These are phyloP conservation scores for Eudasyphora cyanicolor DNA, from an alignment of 2,888 invertebrate species.

Conservation along the genomic window DNA sequence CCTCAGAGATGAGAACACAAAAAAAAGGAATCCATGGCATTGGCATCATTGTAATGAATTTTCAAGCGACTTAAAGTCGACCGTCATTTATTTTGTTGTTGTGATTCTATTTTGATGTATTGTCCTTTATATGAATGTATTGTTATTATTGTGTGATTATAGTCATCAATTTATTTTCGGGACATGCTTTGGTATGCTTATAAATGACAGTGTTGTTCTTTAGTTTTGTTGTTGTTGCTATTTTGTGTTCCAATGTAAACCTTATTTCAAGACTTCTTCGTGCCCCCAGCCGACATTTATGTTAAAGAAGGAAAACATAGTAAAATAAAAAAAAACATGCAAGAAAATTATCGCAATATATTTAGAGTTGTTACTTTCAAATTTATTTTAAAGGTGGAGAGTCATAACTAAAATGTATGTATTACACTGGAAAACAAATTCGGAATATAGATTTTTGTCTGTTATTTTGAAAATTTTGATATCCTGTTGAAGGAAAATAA, in stretches of 20 bases:
- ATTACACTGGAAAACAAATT: too few species aligned
- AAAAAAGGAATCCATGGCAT: not conserved
- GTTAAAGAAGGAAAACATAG: not conserved
- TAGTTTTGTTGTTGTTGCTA: not conserved
- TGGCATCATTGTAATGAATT: slow-evolving; percentile 38
- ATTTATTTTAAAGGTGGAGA: too few species aligned
- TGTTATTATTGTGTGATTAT: not conserved
- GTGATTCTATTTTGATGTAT: slow-evolving; percentile 9
- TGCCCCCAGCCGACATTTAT: too few species aligned
- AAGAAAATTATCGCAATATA: too few species aligned
- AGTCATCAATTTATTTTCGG: too few species aligned
- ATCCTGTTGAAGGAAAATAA: too few species aligned
- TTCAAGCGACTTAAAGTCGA: slow-evolving; percentile 36
- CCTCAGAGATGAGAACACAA: slow-evolving; percentile 1
- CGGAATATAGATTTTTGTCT: too few species aligned
- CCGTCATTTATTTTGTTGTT: slow-evolving; percentile 46
- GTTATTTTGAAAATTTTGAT: too few species aligned
- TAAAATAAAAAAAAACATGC: not conserved
- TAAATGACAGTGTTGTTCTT: not conserved
- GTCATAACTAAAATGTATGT: too few species aligned
- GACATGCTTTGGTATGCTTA: too few species aligned
- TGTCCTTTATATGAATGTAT: slow-evolving; percentile 13
- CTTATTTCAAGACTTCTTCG: too few species aligned
- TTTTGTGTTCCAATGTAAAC: not conserved
- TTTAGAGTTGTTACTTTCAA: too few species aligned